Percentiles rank a stretch among this genome's conserved stretches.
Conservation (phyloP, 1,140 invertebrate species). For the Hestina assimilis region DNA sequence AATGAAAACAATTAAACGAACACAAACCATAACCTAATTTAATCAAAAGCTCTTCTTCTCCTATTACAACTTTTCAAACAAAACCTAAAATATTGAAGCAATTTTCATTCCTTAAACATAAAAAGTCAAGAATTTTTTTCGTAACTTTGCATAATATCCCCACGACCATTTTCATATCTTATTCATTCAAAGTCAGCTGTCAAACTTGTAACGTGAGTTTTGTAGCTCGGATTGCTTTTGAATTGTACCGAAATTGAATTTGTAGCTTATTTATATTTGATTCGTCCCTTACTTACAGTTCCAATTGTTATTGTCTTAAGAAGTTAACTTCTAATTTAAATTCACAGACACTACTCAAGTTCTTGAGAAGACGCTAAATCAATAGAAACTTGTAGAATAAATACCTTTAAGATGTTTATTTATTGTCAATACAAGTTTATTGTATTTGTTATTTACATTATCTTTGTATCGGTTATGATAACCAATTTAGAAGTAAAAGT, state of each 20-base stretch:
- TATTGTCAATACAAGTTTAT: no score
- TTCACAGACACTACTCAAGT: neutral
- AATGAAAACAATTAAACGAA: no score
- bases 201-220: slow-evolving; percentile 22
- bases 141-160: slow-evolving; percentile 8
- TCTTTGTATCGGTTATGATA: no score
- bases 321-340: slow-evolving; percentile 5
- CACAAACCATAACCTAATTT: no score
- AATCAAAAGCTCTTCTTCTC: no score
- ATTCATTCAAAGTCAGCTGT: slow-evolving; percentile 14
- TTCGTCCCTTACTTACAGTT: slow-evolving; percentile 29
- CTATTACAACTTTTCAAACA: no score
- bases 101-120: no score
- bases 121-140: no score
- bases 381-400: neutral
- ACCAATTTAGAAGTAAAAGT: no score
- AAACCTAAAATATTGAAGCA: no score
- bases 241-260: slow-evolving; percentile 31
- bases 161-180: slow-evolving; percentile 14
- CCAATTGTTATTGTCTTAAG: slow-evolving; percentile 25
- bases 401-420: no score
- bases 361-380: neutral
- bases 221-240: slow-evolving; percentile 12
- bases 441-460: no score
- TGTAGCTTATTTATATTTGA: slow-evolving; percentile 32